Percentiles rank a stretch among this genome's conserved stretches.
These are phyloP conservation scores for Diarsia mendica DNA, from an alignment of 2,888 invertebrate species.

Conservation along the genomic window DNA sequence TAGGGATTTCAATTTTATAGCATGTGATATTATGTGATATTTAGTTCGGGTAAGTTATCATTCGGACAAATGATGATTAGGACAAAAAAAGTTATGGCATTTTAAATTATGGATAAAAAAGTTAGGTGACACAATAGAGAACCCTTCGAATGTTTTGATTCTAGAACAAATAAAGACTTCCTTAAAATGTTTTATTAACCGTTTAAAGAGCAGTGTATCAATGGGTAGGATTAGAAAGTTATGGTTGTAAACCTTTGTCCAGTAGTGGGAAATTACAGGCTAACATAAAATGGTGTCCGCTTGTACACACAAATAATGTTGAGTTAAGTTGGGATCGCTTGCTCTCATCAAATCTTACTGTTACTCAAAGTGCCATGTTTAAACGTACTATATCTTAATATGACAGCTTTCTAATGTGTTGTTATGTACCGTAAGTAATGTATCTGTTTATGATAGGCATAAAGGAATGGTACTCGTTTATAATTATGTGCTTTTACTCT, in stretches of 20 bases:
- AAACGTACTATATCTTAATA: slow-evolving; percentile 8
- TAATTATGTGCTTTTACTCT: slow-evolving; percentile 34
- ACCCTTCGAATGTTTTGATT: not conserved
- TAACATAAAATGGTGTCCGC: not conserved
- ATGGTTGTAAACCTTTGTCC: not conserved
- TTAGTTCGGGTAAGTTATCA: no score
- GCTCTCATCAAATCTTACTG: not conserved
- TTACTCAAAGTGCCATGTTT: not conserved
- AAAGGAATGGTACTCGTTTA: slow-evolving; percentile 27
- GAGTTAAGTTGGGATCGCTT: not conserved
- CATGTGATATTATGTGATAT: no score
- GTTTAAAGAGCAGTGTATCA: no score
- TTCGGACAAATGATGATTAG: no score
- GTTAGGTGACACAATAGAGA: no score
- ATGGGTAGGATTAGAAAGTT: no score
- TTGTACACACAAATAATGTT: no score
- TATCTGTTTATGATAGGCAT: slow-evolving; percentile 54
- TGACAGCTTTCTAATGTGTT: slow-evolving; percentile 36
- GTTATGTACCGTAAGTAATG: slow-evolving; percentile 46
- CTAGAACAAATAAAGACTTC: not conserved
- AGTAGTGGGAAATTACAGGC: not conserved
- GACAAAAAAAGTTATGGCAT: no score
- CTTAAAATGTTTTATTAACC: no score
- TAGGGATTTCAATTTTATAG: no score
- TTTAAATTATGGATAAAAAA: no score